phyloP scores from a whole-genome alignment of 2,113 vertebrate species.

The Neolamprologus sp. region DNA sequence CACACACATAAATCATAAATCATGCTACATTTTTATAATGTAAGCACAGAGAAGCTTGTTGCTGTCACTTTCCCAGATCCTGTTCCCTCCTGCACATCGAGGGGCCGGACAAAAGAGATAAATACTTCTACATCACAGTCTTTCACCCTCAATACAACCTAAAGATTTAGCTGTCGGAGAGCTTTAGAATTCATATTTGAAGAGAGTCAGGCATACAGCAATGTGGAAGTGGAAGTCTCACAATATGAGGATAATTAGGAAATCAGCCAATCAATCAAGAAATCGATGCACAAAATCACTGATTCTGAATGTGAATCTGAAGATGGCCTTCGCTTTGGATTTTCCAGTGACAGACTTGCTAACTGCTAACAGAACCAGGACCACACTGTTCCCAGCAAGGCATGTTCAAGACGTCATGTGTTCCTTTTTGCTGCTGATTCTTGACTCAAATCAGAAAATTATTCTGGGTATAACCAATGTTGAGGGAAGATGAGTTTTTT shows the following conservation, averaged over 20 bases:
- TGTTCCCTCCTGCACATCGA: rapidly evolving
- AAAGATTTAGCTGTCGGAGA: background rate
- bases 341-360: background rate
- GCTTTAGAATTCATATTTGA: background rate
- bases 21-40: background rate
- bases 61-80: background rate
- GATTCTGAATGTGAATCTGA: background rate
- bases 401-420: rapidly evolving
- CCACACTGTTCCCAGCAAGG: background rate
- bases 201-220: background rate
- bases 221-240: background rate
- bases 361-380: background rate
- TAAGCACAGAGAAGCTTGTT: background rate
- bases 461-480: background rate
- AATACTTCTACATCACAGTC: background rate
- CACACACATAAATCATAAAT: background rate
- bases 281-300: background rate
- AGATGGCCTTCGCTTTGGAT: rapidly evolving
- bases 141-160: background rate
- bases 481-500: background rate
- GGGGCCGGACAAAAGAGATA: rapidly evolving
- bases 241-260: background rate
- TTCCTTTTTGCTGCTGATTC: background rate
- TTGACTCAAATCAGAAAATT: background rate
- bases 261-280: background rate